Evolutionary conservation across 2,113 vertebrate genomes (phyloP).

Genomic region (human): DNA sequence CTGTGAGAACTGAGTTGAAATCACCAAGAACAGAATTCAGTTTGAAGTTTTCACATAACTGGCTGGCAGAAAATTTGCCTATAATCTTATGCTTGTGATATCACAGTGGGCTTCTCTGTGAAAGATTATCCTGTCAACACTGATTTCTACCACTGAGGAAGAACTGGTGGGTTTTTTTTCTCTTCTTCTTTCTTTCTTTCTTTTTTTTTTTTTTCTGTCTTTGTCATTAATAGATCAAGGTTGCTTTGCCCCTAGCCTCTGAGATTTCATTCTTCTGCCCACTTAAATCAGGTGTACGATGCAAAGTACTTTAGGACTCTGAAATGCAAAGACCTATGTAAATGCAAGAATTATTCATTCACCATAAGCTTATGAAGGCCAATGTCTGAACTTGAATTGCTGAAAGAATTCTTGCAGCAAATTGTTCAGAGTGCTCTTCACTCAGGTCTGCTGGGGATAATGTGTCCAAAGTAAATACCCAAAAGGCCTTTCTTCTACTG

Average conservation of each 20-base stretch:
- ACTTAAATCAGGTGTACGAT: slow-evolving; percentile 49
- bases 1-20: slow-evolving; percentile 8
- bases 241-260: background rate
- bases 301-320: slow-evolving; percentile 58
- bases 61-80: slow-evolving; percentile 46
- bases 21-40: slow-evolving; percentile 23
- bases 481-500: slow-evolving; percentile 65
- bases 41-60: background rate
- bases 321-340: slow-evolving; percentile 57
- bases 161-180: background rate
- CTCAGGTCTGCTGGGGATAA: slow-evolving; percentile 68
- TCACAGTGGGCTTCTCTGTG: slow-evolving; percentile 9
- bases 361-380: slow-evolving; percentile 63
- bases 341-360: slow-evolving; percentile 64
- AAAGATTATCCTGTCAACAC: slow-evolving; percentile 41
- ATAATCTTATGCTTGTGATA: slow-evolving; percentile 28
- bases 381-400: slow-evolving; percentile 61
- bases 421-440: slow-evolving; percentile 67
- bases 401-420: slow-evolving; percentile 69
- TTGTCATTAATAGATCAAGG: background rate
- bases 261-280: slow-evolving; percentile 27
- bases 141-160: slow-evolving; percentile 29
- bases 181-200: background rate
- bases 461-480: slow-evolving; percentile 72
- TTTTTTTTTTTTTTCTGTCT: background rate